Percentiles rank a stretch among this genome's conserved stretches.
These are phyloP conservation scores for Eledone cirrhosa DNA, from an alignment of 2,888 invertebrate species.

Conservation along the genomic window DNA sequence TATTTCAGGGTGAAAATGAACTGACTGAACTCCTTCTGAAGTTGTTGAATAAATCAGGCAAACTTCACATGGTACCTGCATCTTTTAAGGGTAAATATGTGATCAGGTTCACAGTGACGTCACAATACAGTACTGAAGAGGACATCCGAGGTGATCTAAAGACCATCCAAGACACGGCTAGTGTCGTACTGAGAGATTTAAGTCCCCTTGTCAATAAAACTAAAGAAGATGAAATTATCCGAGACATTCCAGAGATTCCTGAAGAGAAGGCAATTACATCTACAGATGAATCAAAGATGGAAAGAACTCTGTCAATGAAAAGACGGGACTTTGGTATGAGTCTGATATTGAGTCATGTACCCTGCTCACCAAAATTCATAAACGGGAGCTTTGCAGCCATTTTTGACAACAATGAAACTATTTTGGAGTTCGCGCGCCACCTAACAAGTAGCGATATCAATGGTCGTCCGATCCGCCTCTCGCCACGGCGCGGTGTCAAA, in stretches of 20 bases:
- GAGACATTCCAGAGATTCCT: slow-evolving; percentile 28
- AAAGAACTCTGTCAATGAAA: slow-evolving; percentile 38
- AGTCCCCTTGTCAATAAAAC: slow-evolving; percentile 33
- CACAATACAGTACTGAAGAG: slow-evolving; percentile 76
- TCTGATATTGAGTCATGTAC: slow-evolving; percentile 89
- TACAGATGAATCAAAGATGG: slow-evolving; percentile 1
- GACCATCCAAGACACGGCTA: slow-evolving; percentile 66
- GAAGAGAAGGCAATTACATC: slow-evolving; percentile 32
- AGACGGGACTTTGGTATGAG: slow-evolving; percentile 84
- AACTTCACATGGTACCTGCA: slow-evolving; percentile 93
- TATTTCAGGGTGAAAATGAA: slow-evolving; percentile 76
- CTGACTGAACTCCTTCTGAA: slow-evolving; percentile 87
- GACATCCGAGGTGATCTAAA: slow-evolving; percentile 82
- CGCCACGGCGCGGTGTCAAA: slow-evolving; percentile 58
- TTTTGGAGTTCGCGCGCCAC: slow-evolving; percentile 57
- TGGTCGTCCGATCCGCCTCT: slow-evolving; percentile 57
- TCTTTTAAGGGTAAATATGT: slow-evolving; percentile 84
- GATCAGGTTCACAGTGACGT: slow-evolving; percentile 93
- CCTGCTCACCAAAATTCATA: slow-evolving; percentile 93
- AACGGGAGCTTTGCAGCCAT: slow-evolving; percentile 67
- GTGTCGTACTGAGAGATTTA: slow-evolving; percentile 54
- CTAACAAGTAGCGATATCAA: slow-evolving; percentile 54
- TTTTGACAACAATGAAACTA: slow-evolving; percentile 56
- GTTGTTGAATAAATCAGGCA: slow-evolving; percentile 84
- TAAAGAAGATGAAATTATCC: slow-evolving; percentile 33